Evolutionary conservation across 2,113 vertebrate genomes (phyloP), one percentile per base, ranked within the genome.

Genomic region (Raphicerus campestris): DNA sequence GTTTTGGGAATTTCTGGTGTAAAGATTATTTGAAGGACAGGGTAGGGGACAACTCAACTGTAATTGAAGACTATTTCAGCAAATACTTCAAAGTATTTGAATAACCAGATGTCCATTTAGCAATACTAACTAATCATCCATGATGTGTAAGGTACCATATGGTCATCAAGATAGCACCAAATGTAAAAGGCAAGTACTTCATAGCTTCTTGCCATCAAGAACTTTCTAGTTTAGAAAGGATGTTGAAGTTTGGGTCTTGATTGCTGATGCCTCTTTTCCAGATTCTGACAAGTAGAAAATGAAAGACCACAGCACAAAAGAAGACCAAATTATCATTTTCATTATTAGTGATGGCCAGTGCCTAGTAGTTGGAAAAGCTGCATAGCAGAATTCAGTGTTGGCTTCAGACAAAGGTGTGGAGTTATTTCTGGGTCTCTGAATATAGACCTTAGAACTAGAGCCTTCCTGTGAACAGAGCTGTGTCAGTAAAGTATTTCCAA

Each of bases 1-100:
- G 51, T 13, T 14, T 75, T 95, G 22, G 28, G 58, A 80, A 95
- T 26, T 24, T 77, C 20, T 88, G 13, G n/a, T 82, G 3, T 77
- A 91, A 94, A 81, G n/a, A 75, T 91, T 81, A 51, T 88, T 92
- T 95, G 70, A 96, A 78, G 49, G 91, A 6, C 30, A 53, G 8
- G 6, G 14, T 82, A 78, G 51, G 24, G 8, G 39, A 56, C 42
- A 93, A 55, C 6, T 75, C 0, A 77, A 28, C 24, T 15, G 5
- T 78, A 96, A 88, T 14, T 91, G 63, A 45, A 63, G 39, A 20
- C 81, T 73, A n/a, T 96, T 93, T 94, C 63, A 93, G 20, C 58
- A 85, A 45, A 39, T 28, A 51, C 84, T 84, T 80, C 53, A 87
- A 39, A 63, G 75, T 84, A 28, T 92, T 96, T 93, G 60, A 82